Percentiles rank a stretch among this genome's conserved stretches.
phyloP scores from a whole-genome alignment of 1,140 invertebrate species.

The Bombus confusus region DNA sequence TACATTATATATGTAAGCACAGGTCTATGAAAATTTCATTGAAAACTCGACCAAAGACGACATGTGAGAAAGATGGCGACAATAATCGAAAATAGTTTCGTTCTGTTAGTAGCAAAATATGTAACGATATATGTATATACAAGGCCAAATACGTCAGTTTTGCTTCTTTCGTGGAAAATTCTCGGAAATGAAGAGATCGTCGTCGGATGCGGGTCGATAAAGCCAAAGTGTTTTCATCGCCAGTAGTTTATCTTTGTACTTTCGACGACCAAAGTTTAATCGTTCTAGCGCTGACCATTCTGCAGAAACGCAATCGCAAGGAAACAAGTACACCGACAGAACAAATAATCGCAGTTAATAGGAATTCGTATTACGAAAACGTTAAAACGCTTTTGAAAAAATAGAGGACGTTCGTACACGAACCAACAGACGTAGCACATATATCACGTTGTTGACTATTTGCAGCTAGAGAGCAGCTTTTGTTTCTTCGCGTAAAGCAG shows the following conservation, averaged over 20 bases:
- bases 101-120: no score
- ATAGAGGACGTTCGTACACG: background rate
- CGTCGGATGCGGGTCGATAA: constrained; percentile 5
- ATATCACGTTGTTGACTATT: background rate
- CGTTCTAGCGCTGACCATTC: background rate
- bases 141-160: background rate
- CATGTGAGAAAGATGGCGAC: background rate
- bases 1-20: background rate
- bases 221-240: background rate
- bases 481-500: background rate
- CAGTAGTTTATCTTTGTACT: background rate
- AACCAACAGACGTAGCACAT: background rate
- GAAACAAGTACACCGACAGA: background rate
- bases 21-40: background rate
- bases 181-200: background rate
- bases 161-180: background rate
- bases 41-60: background rate
- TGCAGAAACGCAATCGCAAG: background rate
- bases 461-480: background rate
- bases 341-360: background rate
- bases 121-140: no score
- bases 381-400: background rate
- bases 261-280: background rate
- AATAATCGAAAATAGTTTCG: no score
- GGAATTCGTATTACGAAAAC: background rate